phyloP scores from a whole-genome alignment of 2,113 vertebrate genomes.

The Charina bottae region DNA sequence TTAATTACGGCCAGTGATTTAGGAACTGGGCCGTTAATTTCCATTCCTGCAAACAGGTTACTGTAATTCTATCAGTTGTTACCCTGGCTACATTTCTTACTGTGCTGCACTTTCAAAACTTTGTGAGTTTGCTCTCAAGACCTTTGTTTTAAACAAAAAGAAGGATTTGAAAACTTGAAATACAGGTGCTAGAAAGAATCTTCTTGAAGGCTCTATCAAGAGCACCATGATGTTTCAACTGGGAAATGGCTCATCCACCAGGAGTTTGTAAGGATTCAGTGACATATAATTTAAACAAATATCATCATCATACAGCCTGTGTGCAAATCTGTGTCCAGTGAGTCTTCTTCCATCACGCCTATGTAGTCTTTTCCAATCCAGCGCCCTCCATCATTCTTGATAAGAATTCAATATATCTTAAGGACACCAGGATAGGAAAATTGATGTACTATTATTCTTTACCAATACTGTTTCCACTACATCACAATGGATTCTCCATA shows the following conservation, averaged over 20 bases:
- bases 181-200: background rate
- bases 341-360: background rate
- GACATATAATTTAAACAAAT: background rate
- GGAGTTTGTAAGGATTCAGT: background rate
- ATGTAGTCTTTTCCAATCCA: background rate
- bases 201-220: background rate
- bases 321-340: background rate
- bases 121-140: background rate
- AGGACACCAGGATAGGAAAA: background rate
- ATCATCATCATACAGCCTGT: background rate
- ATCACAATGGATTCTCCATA: background rate
- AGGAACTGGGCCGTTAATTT: background rate
- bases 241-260: background rate
- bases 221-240: background rate
- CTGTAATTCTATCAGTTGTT: background rate
- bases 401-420: background rate
- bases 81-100: background rate
- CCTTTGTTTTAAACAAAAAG: background rate
- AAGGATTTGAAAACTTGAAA: background rate
- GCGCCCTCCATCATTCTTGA: background rate
- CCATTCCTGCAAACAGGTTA: background rate
- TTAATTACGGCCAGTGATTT: constrained; percentile 18
- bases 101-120: background rate
- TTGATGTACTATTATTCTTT: background rate
- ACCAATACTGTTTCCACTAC: background rate